phyloP scores from a whole-genome alignment of 1,140 invertebrate species.

The Yoshiicerus persimilis region DNA sequence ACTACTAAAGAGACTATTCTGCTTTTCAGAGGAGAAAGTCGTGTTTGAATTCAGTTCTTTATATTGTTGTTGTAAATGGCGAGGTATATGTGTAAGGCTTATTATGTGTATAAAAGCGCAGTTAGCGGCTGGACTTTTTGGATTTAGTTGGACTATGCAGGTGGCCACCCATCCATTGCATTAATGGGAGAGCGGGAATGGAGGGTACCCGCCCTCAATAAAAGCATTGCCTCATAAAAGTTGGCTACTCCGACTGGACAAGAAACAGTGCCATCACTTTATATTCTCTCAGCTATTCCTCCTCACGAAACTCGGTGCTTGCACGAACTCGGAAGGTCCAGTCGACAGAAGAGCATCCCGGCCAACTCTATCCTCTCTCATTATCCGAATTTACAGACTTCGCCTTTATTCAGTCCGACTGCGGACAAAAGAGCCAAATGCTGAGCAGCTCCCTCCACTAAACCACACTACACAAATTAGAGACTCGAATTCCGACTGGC shows the following conservation, averaged over 20 bases:
- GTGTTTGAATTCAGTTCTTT: background rate
- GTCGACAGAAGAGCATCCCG: background rate
- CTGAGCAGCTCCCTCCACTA: background rate
- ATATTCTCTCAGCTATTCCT: background rate
- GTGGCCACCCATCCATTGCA: constrained; percentile 15
- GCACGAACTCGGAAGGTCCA: background rate
- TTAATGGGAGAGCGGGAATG: constrained; percentile 3
- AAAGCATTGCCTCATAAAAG: constrained; percentile 22
- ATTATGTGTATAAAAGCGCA: background rate
- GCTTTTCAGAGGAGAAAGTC: background rate
- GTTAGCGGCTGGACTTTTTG: background rate
- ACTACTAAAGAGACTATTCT: background rate
- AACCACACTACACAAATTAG: background rate
- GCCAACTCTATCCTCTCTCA: background rate
- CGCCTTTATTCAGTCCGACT: background rate
- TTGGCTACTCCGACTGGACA: background rate
- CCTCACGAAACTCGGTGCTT: background rate
- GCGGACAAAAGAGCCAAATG: background rate
- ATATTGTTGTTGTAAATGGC: background rate
- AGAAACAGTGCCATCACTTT: constrained; percentile 12
- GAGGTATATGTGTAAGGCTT: background rate
- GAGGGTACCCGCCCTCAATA: constrained; percentile 10
- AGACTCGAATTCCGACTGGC: background rate
- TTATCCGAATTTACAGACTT: background rate
- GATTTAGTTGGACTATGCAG: constrained; percentile 11